These are phyloP conservation scores for Lasiurus borealis DNA, from an alignment of 2,113 vertebrate species.

Conservation along the genomic window DNA sequence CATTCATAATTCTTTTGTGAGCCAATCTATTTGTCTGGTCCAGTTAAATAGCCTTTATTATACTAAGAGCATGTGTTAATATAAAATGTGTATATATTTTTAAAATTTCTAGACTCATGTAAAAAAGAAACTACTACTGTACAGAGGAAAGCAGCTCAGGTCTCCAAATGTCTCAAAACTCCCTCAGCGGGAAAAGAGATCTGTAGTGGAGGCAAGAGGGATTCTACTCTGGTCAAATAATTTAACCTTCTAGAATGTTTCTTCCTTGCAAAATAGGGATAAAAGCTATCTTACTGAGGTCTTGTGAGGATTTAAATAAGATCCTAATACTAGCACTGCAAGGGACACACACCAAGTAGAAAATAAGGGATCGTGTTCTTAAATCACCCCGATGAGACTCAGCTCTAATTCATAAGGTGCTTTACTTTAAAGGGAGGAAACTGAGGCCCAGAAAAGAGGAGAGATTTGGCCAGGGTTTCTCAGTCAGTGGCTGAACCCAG, in stretches of 20 bases:
- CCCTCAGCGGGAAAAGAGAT: neutral
- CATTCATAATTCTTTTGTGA: slow-evolving; percentile 56
- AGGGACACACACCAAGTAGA: neutral
- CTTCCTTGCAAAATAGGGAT: neutral
- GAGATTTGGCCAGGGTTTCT: neutral
- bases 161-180: neutral
- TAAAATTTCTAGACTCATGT: slow-evolving; percentile 56
- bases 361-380: neutral
- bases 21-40: neutral
- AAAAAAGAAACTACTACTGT: neutral
- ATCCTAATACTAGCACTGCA: neutral
- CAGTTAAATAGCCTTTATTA: slow-evolving; percentile 12
- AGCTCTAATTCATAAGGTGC: neutral
- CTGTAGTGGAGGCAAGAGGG: neutral
- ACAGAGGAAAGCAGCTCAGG: neutral
- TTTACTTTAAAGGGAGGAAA: slow-evolving; percentile 5
- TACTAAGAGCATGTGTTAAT: slow-evolving; percentile 59
- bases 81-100: slow-evolving; percentile 65
- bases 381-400: neutral
- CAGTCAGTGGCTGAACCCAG: neutral
- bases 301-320: neutral
- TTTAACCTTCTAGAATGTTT: neutral
- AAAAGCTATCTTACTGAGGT: neutral
- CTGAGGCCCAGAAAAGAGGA: neutral
- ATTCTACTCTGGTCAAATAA: neutral